Percentiles rank a stretch among this genome's conserved stretches.
Conservation (phyloP, 2,888 invertebrate species). For the Nowickia ferox region DNA sequence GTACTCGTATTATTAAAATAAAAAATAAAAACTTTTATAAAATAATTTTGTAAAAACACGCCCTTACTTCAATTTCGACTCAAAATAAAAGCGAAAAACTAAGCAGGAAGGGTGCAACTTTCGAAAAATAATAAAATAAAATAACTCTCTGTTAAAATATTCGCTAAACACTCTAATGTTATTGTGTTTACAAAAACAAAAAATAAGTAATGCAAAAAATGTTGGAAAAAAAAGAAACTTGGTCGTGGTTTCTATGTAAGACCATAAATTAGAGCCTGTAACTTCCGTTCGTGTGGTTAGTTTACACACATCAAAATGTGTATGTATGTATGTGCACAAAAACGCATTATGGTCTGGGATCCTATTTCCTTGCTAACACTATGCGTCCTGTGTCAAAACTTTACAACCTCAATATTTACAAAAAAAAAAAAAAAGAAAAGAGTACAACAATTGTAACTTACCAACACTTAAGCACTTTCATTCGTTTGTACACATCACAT, state of each 20-base stretch:
- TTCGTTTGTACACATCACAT: conserved; percentile 26
- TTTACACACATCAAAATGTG: conserved; percentile 31
- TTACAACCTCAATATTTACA: conserved; percentile 50
- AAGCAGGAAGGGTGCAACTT: conserved; percentile 58
- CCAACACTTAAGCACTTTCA: conserved; percentile 49
- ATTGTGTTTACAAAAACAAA: conserved; percentile 20
- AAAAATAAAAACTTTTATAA: conserved; percentile 42
- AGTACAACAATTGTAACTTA: background rate
- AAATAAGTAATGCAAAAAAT: background rate
- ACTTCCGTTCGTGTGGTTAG: conserved; percentile 75
- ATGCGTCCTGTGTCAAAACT: conserved; percentile 31
- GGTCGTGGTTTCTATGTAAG: conserved; percentile 71
- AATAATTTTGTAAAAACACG: conserved; percentile 61
- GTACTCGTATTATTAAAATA: background rate
- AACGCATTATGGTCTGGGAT: conserved; percentile 53
- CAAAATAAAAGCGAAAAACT: conserved; percentile 21
- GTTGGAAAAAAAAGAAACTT: conserved; percentile 17
- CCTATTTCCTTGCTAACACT: conserved; percentile 30
- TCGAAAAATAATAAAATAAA: conserved; percentile 46
- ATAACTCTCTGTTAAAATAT: conserved; percentile 43
- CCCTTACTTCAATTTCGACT: conserved; percentile 48
- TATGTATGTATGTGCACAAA: conserved; percentile 67
- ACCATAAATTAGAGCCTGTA: conserved; percentile 80
- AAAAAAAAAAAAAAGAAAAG: background rate
- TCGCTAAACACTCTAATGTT: conserved; percentile 56